Conservation (phyloP, 2,113 vertebrate species). For the Silurus meridionalis region DNA sequence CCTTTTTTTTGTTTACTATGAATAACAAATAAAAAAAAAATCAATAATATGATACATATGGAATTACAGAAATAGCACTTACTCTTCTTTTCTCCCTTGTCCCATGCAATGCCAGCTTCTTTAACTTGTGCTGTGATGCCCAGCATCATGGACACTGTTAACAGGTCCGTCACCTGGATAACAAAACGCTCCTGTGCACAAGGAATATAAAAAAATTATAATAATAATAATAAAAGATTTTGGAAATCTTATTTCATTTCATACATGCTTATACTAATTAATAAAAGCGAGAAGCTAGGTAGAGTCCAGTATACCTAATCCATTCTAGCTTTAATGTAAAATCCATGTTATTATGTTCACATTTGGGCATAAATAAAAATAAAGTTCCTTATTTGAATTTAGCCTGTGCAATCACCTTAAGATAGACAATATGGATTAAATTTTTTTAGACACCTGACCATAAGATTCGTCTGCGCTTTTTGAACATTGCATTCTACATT, state of each 20-base stretch:
- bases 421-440: too few relatives aligned
- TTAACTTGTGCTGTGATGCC: slow-evolving; percentile 98
- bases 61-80: slow-evolving; percentile 38
- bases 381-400: neutral
- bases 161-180: slow-evolving; percentile 91
- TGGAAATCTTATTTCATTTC: too few relatives aligned
- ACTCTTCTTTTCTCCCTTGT: slow-evolving; percentile 99
- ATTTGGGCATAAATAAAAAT: neutral
- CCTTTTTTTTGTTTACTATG: neutral
- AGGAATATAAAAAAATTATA: neutral
- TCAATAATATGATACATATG: neutral
- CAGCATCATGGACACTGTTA: slow-evolving; percentile 98
- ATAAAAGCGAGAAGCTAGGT: neutral
- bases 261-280: neutral
- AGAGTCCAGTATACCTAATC: neutral
- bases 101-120: slow-evolving; percentile 94
- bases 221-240: too few relatives aligned
- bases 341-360: neutral
- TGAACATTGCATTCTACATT: too few relatives aligned
- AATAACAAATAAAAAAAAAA: neutral
- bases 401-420: neutral
- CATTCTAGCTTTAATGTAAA: neutral
- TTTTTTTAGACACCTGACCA: too few relatives aligned
- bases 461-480: too few relatives aligned
- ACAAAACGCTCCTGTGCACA: slow-evolving; percentile 88